Evolutionary conservation across 2,888 invertebrate genomes (phyloP), one percentile per base, ranked within the genome.

Genomic region (Tipula lateralis): DNA sequence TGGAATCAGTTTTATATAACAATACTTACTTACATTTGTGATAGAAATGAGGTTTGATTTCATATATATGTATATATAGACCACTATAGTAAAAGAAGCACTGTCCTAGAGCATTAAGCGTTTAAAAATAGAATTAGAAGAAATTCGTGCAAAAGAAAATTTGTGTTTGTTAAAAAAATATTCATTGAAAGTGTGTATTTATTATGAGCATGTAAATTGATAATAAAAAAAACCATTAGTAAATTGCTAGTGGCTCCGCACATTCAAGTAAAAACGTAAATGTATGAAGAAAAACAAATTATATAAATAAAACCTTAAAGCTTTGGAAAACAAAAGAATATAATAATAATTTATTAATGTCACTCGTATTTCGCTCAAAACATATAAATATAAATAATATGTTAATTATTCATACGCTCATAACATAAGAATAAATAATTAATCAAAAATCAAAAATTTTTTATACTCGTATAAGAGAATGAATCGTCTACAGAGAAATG

Each of bases 391-490:
- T 30, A 30, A 82, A 66, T 66, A n/a, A n/a, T 2, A 66, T 66
- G 24, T 66, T 66, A 66, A 66, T 66, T 66, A 66, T 66, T 66
- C 66, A 66, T 66, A 66, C 66, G 66, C 66, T 66, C 66, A 24
- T 24, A 82, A 82, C 82, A 82, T 30, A 82, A 82, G 82, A 82
- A 39, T 81, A 32, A 32, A 81, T 39, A n/a, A 82, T 66, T 29
- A 82, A 82, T 82, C 82, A 82, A 82, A 82, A 82, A 82, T 82
- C 82, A 82, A 85, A 85, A 84, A 81, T 80, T 84, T 29, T n/a
- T 50, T 80, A 81, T 34, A 84, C 39, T 9, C 6, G 9, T 36
- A 4, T 36, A 36, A 84, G 82, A 83, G 13, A 83, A 84, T 32
- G 66, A 66, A 66, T 66, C 66, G 50, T 50, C 44, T 83, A 34